Evolutionary conservation across 2,113 vertebrate species (phyloP), one percentile per base, ranked within the genome.

Genomic region (Rallus limicola): DNA sequence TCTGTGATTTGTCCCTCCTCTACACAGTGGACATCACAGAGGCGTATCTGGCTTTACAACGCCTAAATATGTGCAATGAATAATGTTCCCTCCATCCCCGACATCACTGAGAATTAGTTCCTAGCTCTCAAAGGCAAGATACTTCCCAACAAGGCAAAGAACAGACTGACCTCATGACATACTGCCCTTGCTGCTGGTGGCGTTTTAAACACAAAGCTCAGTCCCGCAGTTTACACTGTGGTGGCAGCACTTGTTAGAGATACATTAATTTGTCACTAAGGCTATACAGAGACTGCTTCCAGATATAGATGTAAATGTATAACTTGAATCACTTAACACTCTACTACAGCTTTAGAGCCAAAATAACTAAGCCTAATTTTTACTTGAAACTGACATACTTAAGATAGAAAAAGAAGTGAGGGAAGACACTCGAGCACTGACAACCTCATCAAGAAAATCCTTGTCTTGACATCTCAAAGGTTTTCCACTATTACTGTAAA

Each of bases 401-500:
- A 1, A 82, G 40, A 48, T 1, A 75, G 21, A 65, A 44, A 86
- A 82, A 81, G 25, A 64, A 88, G 6, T 9, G 15, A 80, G 80
- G 48, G 15, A 80, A 83, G 48, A 75, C 38, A 71, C 34, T 46
- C 48, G 13, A 78, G 29, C 26, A 34, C 7, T 16, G 40, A 72
- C 25, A 82, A 60, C 7, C 11, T 74, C 31, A 70, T 16, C 3
- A 23, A 74, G 38, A 94, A 82, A 84, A 63, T 62, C 82, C 16
- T 14, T 63, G 48, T 76, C 72, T 67, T 8, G 29, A 58, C 18
- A 84, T 79, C 86, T 92, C 93, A 85, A 88, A 95, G 28, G 52
- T 75, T 93, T 95, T 63, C 83, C 72, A 84, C 69, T 86, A 17
- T 52, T 77, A 93, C 69, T 95, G 55, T 82, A 52, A 82, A 82